Conservation (phyloP, 1,140 invertebrate genomes). For the Panagrolaimus sp. region DNA sequence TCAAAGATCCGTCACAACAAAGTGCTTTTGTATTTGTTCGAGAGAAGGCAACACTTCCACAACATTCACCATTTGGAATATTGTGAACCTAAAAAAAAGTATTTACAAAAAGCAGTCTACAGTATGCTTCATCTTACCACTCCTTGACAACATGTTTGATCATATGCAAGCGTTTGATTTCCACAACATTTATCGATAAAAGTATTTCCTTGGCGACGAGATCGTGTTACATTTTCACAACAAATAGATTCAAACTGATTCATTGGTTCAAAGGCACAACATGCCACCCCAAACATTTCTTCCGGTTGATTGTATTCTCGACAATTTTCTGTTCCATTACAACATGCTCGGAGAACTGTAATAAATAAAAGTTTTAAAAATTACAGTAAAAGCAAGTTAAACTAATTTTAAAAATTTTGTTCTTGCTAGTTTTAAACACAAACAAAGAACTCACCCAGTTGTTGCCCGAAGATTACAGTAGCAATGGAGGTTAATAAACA, state of each 20-base stretch:
- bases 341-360: constrained; percentile 8
- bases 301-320: constrained; percentile 11
- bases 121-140: constrained; percentile 23
- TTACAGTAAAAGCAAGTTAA: background rate
- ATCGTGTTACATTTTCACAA: constrained; percentile 43
- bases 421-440: background rate
- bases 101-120: background rate
- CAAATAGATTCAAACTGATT: constrained; percentile 47
- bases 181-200: constrained; percentile 40
- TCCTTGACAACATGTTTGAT: constrained; percentile 47
- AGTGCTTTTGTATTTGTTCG: constrained; percentile 44
- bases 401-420: background rate
- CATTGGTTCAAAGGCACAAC: constrained; percentile 42
- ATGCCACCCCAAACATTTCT: constrained; percentile 43
- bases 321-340: background rate
- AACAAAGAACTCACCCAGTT: background rate
- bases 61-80: constrained; percentile 45
- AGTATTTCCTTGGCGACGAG: constrained; percentile 17
- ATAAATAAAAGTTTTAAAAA: background rate
- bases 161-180: constrained; percentile 43
- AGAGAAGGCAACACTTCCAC: constrained; percentile 38
- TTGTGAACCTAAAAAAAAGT: constrained; percentile 42
- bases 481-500: too few relatives aligned
- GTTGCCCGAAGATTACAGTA: constrained; percentile 1
- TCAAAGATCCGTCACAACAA: constrained; percentile 40